Base-by-base conservation (phyloP, 2,113 vertebrate species). In the Columbina picui region DNA sequence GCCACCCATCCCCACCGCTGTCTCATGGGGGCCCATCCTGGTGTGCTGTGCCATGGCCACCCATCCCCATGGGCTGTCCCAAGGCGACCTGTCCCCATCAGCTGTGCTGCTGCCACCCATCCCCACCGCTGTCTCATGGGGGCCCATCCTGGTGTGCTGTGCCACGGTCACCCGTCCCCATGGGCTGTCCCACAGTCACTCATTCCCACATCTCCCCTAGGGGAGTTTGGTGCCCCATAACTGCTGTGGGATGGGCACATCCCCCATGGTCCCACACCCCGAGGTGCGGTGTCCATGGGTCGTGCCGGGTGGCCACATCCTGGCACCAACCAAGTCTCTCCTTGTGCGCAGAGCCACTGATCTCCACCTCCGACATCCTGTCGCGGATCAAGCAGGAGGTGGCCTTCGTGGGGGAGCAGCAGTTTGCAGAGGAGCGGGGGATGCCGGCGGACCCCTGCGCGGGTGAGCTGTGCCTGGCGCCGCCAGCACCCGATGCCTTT, bases 321-420 rank as follows among this genome's bases (percentile, higher is more conserved):
- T 2, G 10, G 49, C 59, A 2, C 84, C 2, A 1, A 52, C 91
- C 76, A 39, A 64, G 36, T 76, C 50, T 94, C 38, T 69, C 93
- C 52, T 56, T 45, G 53, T 23, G 49, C 30, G 63, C 71, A 98
- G 98, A 98, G 63, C 94, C 98, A 25, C 94, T 97, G 82, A 97
- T 98, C 91, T 97, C 98, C 38, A 98, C 98, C 11, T 98, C 98
- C 5, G 98, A 98, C 81, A 98, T 98, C 89, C 89, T 98, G 91
- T 98, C 98, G 70, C 98, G 98, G 94, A 98, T 98, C 94, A 98
- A 98, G 93, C 98, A 98, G 96, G 98, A 98, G 93, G 98, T 97
- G 68, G 97, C 98, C 8, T 96, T 95, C 0, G 96, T 96, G 3
- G 97, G 96, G 82, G 98, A 98, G 81, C 98, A 97, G 64, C 97